phyloP scores from a whole-genome alignment of 2,888 invertebrate species.

The Phalangium opilio region DNA sequence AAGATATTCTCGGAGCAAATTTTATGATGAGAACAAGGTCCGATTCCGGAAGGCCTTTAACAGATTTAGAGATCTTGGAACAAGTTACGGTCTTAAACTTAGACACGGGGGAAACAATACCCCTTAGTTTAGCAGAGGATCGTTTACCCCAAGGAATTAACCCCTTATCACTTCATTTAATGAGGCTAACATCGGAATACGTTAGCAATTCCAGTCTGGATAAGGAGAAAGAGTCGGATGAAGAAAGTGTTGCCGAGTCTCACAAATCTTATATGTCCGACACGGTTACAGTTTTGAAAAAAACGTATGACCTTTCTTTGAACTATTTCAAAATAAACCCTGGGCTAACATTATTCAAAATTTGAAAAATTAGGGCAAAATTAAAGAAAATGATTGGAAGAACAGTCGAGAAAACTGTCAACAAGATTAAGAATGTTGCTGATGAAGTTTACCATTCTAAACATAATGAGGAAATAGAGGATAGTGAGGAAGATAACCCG shows the following conservation, averaged over 20 bases:
- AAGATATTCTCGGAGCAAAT: not conserved
- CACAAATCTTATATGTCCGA: conserved; percentile 37
- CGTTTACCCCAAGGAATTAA: conserved; percentile 81
- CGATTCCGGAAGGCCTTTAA: conserved; percentile 68
- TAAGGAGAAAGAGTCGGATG: conserved; percentile 47
- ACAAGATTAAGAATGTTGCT: conserved; percentile 75
- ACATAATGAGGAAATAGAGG: conserved; percentile 55
- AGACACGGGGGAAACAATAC: conserved; percentile 69
- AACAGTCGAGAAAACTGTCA: conserved; percentile 75
- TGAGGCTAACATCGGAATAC: conserved; percentile 80
- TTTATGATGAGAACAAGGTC: conserved; percentile 47
- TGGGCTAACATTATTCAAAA: no score
- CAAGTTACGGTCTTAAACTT: conserved; percentile 51
- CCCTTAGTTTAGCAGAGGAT: conserved; percentile 87
- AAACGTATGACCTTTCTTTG: conserved; percentile 23
- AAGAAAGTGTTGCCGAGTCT: conserved; percentile 49
- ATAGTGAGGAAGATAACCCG: conserved; percentile 43
- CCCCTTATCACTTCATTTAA: conserved; percentile 84
- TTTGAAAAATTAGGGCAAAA: conserved; percentile 27
- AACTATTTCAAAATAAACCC: no score
- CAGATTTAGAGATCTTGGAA: conserved; percentile 83
- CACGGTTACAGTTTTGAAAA: conserved; percentile 37
- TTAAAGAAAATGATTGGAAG: conserved; percentile 51
- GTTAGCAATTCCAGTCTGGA: conserved; percentile 40
- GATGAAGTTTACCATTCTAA: conserved; percentile 71